A percentile compares a stretch with the other conserved stretches of the same genome.
These are phyloP conservation scores for Schrankia costaestrigalis DNA, from an alignment of 2,888 invertebrate species.

Conservation along the genomic window DNA sequence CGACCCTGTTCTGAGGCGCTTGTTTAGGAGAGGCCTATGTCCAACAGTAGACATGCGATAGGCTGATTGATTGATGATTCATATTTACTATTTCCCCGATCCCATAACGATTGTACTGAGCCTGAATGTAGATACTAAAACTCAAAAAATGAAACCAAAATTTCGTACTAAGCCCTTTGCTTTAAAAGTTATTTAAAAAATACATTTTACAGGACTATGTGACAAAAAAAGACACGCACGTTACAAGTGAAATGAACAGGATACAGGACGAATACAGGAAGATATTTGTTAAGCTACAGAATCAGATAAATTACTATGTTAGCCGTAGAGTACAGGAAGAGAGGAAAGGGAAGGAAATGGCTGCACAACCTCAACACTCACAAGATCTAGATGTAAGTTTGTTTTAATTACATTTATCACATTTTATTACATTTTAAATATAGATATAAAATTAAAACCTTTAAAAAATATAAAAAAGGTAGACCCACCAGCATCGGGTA, in stretches of 20 bases:
- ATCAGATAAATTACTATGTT: slow-evolving; percentile 70
- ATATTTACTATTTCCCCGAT: too few relatives aligned
- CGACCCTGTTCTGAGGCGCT: too few relatives aligned
- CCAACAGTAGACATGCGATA: too few relatives aligned
- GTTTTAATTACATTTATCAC: not conserved
- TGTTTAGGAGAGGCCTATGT: too few relatives aligned
- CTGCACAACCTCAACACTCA: slow-evolving; percentile 31
- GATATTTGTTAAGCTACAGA: slow-evolving; percentile 77
- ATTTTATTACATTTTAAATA: not conserved
- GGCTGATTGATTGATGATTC: too few relatives aligned
- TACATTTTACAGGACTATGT: slow-evolving; percentile 77
- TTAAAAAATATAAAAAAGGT: too few relatives aligned
- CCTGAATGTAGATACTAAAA: too few relatives aligned
- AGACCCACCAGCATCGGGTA: too few relatives aligned
- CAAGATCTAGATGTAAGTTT: slow-evolving; percentile 53
- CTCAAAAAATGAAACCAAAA: too few relatives aligned
- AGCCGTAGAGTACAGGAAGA: slow-evolving; percentile 69
- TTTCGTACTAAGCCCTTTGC: not conserved
- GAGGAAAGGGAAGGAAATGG: slow-evolving; percentile 35
- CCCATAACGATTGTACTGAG: too few relatives aligned
- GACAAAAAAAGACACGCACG: slow-evolving; percentile 83
- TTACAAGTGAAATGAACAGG: slow-evolving; percentile 82
- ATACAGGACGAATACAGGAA: slow-evolving; percentile 82
- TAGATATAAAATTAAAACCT: too few relatives aligned
- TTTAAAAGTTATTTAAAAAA: not conserved